A percentile compares a stretch with the other conserved stretches of the same genome.
These are phyloP conservation scores for Eupithecia tripunctaria DNA, from an alignment of 2,888 invertebrate species.

Conservation along the genomic window DNA sequence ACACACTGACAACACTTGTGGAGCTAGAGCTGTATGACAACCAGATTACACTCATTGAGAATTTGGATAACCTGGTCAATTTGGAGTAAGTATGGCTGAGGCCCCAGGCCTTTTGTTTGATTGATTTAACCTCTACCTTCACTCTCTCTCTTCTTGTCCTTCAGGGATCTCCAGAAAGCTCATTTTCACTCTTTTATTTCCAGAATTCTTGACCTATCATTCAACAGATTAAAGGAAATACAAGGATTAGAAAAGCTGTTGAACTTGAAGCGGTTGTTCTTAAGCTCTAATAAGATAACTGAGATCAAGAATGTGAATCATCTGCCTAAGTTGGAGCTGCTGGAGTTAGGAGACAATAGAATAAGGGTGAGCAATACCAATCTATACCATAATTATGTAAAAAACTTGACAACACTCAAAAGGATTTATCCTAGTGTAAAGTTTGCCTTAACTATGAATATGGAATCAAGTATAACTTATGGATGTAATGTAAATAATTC, in stretches of 20 bases:
- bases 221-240: slow-evolving; percentile 95
- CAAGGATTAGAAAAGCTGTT: slow-evolving; percentile 90
- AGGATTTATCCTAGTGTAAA: no score
- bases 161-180: neutral
- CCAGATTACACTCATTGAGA: slow-evolving; percentile 96
- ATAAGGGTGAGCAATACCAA: slow-evolving; percentile 85
- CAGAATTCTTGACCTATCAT: slow-evolving; percentile 96
- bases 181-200: slow-evolving; percentile 56
- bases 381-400: no score
- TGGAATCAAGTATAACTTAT: no score
- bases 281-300: slow-evolving; percentile 95
- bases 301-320: slow-evolving; percentile 95
- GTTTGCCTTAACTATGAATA: no score
- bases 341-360: slow-evolving; percentile 98
- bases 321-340: slow-evolving; percentile 89
- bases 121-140: no score
- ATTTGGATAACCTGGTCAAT: slow-evolving; percentile 93
- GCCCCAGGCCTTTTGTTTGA: no score
- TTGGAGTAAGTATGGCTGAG: slow-evolving; percentile 88
- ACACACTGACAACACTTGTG: slow-evolving; percentile 89
- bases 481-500: no score
- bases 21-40: slow-evolving; percentile 99
- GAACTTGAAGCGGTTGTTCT: slow-evolving; percentile 92
- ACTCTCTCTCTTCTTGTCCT: no score
- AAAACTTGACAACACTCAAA: no score